Conservation (phyloP, 2,113 vertebrate genomes). For the Hipposideros armiger region DNA sequence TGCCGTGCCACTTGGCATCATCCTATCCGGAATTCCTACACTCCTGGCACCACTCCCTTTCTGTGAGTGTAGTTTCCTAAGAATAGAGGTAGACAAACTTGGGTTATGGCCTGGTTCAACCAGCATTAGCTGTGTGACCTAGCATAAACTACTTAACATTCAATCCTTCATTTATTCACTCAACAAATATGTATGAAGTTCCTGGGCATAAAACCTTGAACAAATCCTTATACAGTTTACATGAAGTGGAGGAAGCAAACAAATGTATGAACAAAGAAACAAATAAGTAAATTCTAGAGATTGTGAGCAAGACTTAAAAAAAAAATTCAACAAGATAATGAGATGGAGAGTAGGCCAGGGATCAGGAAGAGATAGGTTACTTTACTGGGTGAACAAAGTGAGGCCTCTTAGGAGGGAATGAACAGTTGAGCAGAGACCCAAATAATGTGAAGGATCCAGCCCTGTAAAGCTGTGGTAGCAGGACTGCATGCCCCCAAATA, state of each 20-base stretch:
- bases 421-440: background rate
- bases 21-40: background rate
- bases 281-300: background rate
- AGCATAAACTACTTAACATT: background rate
- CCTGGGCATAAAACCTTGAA: background rate
- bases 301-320: background rate
- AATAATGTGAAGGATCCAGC: background rate
- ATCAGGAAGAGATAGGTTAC: background rate
- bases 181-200: background rate
- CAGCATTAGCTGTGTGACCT: background rate
- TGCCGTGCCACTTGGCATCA: background rate
- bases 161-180: too few species aligned
- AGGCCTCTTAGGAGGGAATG: background rate
- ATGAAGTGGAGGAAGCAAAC: background rate
- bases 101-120: background rate
- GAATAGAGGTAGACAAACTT: background rate
- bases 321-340: background rate
- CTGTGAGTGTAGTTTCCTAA: background rate
- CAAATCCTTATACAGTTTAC: background rate
- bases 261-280: background rate
- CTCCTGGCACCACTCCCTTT: background rate
- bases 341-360: background rate
- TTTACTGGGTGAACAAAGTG: background rate
- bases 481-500: background rate
- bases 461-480: background rate